Conservation (phyloP, 2,113 vertebrate species). For the Syngnathus typhle region DNA sequence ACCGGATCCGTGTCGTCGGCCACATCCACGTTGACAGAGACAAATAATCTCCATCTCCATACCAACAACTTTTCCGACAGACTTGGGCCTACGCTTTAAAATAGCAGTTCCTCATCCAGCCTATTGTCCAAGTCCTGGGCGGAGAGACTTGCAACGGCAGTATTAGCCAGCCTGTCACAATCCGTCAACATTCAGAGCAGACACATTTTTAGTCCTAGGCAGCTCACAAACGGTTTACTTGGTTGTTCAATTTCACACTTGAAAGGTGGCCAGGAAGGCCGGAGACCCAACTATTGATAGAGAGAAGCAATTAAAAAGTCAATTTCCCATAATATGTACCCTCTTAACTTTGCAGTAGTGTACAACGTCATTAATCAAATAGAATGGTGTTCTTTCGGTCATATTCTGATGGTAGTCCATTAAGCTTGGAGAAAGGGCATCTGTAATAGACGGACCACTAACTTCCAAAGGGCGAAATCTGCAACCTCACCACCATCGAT, state of each 20-base stretch:
- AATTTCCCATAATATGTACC: neutral
- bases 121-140: neutral
- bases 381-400: neutral
- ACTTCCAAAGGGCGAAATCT: too few species aligned
- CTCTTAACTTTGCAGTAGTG: neutral
- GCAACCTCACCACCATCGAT: too few species aligned
- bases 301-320: neutral
- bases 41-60: too few species aligned
- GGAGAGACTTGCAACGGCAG: neutral
- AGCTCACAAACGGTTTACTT: neutral
- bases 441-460: too few species aligned
- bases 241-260: conserved; percentile 1
- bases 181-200: neutral
- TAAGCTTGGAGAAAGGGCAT: too few species aligned
- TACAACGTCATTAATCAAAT: neutral
- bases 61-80: too few species aligned
- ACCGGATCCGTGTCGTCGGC: too few species aligned
- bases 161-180: neutral
- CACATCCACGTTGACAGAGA: too few species aligned
- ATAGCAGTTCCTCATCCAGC: neutral
- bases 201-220: neutral
- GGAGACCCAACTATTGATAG: neutral
- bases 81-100: neutral
- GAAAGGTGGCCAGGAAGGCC: neutral
- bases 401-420: neutral